phyloP scores from a whole-genome alignment of 92 coral and sea anemone genomes.

The Epizoanthus ramosus region DNA sequence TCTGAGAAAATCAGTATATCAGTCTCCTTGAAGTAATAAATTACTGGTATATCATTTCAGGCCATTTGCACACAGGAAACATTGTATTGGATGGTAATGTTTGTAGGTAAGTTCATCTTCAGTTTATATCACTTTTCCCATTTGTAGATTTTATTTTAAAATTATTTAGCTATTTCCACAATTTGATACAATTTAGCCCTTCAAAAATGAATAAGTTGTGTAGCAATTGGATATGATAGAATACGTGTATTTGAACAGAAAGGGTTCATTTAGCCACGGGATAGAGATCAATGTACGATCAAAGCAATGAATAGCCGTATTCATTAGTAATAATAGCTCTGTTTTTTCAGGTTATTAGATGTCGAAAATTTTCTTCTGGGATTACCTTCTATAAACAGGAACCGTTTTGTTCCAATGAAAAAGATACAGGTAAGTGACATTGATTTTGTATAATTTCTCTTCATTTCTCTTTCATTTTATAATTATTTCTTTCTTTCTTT shows the following conservation, averaged over 20 bases:
- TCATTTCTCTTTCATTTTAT: background rate
- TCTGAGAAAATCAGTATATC: too few relatives aligned
- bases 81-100: constrained; percentile 92
- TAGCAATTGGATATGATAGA: too few relatives aligned
- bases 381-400: constrained; percentile 88
- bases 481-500: background rate
- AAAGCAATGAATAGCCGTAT: background rate
- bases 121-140: background rate
- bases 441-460: too few relatives aligned
- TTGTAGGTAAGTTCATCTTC: constrained; percentile 66
- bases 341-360: constrained; percentile 75
- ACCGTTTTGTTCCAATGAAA: constrained; percentile 87
- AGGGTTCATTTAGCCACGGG: background rate
- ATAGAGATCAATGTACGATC: background rate
- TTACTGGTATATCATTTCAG: constrained; percentile 48
- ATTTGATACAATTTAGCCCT: too few relatives aligned
- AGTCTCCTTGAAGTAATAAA: background rate
- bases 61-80: constrained; percentile 96
- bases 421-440: constrained; percentile 76
- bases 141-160: background rate
- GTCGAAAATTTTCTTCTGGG: constrained; percentile 92
- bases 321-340: background rate
- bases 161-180: too few relatives aligned
- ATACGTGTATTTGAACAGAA: too few relatives aligned
- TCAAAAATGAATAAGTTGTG: too few relatives aligned